Conservation (phyloP, 2,888 invertebrate genomes). For the Boloria selene region DNA sequence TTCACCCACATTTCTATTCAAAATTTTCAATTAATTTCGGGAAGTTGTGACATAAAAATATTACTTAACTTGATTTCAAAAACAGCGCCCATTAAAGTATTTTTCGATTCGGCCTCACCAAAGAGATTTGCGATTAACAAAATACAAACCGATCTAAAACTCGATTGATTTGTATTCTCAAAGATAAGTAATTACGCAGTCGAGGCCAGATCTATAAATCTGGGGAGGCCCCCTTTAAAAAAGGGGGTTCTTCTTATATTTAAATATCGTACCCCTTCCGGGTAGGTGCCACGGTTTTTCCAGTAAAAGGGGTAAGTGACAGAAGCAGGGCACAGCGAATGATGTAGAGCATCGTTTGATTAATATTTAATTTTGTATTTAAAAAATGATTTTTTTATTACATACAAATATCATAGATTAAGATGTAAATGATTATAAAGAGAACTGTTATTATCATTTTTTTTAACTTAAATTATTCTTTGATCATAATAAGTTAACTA, state of each 20-base stretch:
- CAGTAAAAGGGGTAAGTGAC: constrained; percentile 83
- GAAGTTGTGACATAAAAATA: background rate
- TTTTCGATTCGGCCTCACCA: constrained; percentile 15
- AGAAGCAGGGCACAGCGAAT: constrained; percentile 49
- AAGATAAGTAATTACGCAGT: constrained; percentile 81
- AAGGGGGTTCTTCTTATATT: constrained; percentile 83
- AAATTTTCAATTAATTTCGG: no score
- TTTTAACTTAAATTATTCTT: no score
- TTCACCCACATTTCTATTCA: no score
- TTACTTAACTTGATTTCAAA: constrained; percentile 7
- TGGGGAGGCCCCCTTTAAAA: constrained; percentile 73
- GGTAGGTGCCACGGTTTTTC: constrained; percentile 83
- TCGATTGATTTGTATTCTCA: constrained; percentile 80
- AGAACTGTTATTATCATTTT: no score
- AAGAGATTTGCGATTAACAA: constrained; percentile 33
- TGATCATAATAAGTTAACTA: no score
- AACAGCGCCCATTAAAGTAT: constrained; percentile 6
- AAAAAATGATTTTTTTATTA: no score
- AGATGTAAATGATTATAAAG: no score
- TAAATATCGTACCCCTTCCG: constrained; percentile 83
- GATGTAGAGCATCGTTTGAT: background rate
- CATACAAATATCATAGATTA: no score
- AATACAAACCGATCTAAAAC: constrained; percentile 40
- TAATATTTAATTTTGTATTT: no score
- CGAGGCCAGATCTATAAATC: constrained; percentile 81